Evolutionary conservation across 1,140 invertebrate species (phyloP), one percentile per base, ranked within the genome.

Genomic region (Anthonomus grandis): DNA sequence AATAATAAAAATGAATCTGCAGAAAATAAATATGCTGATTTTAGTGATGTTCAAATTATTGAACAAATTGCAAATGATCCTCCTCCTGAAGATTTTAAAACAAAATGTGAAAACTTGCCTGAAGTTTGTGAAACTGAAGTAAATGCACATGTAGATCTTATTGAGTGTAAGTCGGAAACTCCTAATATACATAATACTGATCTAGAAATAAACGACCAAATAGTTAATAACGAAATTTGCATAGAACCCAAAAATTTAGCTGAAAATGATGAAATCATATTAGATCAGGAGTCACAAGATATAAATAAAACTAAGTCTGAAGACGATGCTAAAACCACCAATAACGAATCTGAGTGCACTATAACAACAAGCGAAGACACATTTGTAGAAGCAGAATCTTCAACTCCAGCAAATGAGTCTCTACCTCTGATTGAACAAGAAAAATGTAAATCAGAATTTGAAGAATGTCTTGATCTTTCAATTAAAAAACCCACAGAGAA

Each of bases 381-480:
- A 58, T 39, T 39, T 59, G 37, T 17, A 8, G 52, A 46, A 37
- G 57, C 62, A 55, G 63, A 63, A 70, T 62, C 61, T 69, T 70
- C 63, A 66, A 75, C 65, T 59, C 21, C 9, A 6, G 34, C 10
- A 22, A 55, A 55, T 3, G 38, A 37, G 3, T 10, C 25, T 1
- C 15, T 22, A 41, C 2, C 4, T 17, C 23, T 5, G 36, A 47
- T 15, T 13, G 12, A 19, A 25, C 13, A 47, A 36, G 21, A 31
- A 67, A 31, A 42, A 18, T 15, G 17, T 8, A n/a, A 37, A 34
- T 53, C 27, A 27, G 72, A 74, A 21, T 74, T 76, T 45, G 65
- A 76, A 39, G 63, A 69, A 44, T 57, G 55, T 27, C 25, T 57
- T 10, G 79, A 81, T 69, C 55, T 69, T 41, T 63, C 66, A 0